Evolutionary conservation across 2,797 vertebrate genomes (phyloP).

Genomic region (Pogoniulus pusillus): DNA sequence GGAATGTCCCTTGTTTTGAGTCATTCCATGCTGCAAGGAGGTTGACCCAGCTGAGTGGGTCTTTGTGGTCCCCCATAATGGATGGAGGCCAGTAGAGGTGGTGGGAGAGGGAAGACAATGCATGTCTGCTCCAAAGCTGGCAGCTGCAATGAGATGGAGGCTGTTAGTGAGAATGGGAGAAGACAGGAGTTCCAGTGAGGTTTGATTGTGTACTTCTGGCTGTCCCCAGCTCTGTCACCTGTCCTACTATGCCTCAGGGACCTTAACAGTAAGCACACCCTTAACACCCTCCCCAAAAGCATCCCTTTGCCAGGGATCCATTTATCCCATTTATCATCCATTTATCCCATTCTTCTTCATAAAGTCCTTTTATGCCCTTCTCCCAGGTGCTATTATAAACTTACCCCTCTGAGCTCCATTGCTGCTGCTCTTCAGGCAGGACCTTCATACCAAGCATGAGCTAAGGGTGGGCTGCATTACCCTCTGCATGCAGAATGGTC

Average conservation of each 20-base stretch:
- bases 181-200: not conserved
- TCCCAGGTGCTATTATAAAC: not conserved
- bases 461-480: not conserved
- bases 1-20: not conserved
- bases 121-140: not conserved
- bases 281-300: not conserved
- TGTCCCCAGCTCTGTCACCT: not conserved
- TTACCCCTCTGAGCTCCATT: not conserved
- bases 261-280: not conserved
- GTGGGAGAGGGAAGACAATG: not conserved
- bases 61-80: not conserved
- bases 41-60: not conserved
- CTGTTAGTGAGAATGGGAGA: not conserved
- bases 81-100: not conserved
- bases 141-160: not conserved
- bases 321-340: not conserved
- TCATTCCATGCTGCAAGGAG: not conserved
- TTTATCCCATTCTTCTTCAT: not conserved
- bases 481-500: accelerated
- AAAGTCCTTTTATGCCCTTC: not conserved
- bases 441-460: no score
- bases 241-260: not conserved
- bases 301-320: not conserved
- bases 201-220: not conserved
- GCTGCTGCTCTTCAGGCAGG: not conserved